phyloP scores from a whole-genome alignment of 2,113 vertebrate genomes.

The Pionites leucogaster region DNA sequence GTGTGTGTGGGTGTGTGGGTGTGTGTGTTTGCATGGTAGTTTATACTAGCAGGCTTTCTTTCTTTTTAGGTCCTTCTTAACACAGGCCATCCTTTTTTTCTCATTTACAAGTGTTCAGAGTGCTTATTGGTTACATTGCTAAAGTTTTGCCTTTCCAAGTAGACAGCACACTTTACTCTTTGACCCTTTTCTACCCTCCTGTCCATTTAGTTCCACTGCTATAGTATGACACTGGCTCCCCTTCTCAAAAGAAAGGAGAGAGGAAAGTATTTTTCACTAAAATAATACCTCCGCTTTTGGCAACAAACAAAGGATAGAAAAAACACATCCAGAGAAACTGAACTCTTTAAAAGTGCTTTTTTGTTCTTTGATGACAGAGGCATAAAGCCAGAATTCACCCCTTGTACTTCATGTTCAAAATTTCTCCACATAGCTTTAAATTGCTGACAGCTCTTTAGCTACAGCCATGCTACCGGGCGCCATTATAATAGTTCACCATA shows the following conservation, averaged over 20 bases:
- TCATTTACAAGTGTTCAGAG: background rate
- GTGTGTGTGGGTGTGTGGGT: background rate
- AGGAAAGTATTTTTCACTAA: constrained; percentile 32
- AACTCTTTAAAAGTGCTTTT: constrained; percentile 18
- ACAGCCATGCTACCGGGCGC: background rate
- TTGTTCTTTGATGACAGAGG: constrained; percentile 63
- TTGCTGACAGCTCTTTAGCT: constrained; percentile 43
- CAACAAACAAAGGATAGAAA: constrained; percentile 54
- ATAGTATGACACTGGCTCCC: background rate
- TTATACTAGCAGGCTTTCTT: background rate
- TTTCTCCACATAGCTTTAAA: constrained; percentile 38
- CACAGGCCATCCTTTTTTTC: background rate
- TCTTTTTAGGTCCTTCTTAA: background rate
- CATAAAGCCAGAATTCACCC: constrained; percentile 52
- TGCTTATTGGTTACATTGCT: background rate
- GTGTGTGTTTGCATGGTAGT: background rate
- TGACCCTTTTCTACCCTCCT: constrained; percentile 11
- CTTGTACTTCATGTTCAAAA: constrained; percentile 52
- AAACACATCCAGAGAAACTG: constrained; percentile 38
- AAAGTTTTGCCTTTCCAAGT: background rate
- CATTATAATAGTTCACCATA: background rate
- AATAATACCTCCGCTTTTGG: constrained; percentile 61
- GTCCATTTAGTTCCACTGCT: constrained; percentile 11
- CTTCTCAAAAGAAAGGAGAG: background rate
- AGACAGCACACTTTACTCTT: background rate